Base-by-base conservation (phyloP, 2,113 vertebrate genomes). In the Deroptyus accipitrinus region DNA sequence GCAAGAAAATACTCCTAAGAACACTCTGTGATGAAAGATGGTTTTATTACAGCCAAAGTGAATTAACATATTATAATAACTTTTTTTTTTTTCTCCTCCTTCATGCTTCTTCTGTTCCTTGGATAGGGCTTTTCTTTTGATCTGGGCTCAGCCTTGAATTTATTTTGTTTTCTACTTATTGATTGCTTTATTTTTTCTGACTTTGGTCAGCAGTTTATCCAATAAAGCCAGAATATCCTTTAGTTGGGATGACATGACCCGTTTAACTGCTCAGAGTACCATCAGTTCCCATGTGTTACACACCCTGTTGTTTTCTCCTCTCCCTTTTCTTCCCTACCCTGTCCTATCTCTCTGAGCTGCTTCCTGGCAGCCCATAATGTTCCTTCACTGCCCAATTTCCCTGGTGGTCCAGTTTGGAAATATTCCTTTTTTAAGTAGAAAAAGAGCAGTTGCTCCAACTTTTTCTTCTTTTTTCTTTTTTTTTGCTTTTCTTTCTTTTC, bases 361-460 rank as follows among this genome's bases (percentile, higher is more conserved):
- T 69, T 92, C 84, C 39, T 77, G 63, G 73, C 87, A 85, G 78
- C 39, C 82, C 49, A 30, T 39, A 61, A 74, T 63, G 37, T 79
- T 80, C 46, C 75, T 74, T 80, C 68, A 85, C 39, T 93, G 92
- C 96, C 86, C 64, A 95, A 83, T 73, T 97, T 79, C 90, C 90
- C 85, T 24, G 76, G 75, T 96, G 90, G 92, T 88, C 92, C 88
- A 88, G 25, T 90, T 90, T 92, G 92, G 88, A 95, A 92, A 80
- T 88, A 83, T 92, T 90, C 67, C 90, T 90, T 83, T 95, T 94
- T 90, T 55, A 63, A 41, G 85, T 82, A 27, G 35, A 28, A 86
- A 74, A 95, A 83, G 52, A 85, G 37, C 30, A 48, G 88, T 91
- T 55, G 14, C 88, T 95, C 66, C 66, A 72, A 39, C 7, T 48